Conservation (phyloP, 2,888 invertebrate genomes). For the Tetranychus truncatus region DNA sequence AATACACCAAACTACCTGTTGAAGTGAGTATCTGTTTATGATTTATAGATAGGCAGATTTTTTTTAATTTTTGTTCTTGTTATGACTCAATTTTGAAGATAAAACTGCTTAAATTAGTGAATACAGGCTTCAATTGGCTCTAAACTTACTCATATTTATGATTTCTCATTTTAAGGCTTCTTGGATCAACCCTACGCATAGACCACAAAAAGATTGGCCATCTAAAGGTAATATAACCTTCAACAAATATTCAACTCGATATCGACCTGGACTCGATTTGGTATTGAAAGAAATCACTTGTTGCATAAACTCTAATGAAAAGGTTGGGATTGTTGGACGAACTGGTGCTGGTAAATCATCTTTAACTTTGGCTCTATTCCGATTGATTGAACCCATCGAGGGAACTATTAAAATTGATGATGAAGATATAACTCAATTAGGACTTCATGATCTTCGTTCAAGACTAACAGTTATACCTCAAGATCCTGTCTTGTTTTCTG, state of each 20-base stretch:
- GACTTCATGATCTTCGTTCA: conserved; percentile 39
- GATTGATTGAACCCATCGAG: conserved; percentile 32
- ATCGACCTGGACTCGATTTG: conserved; percentile 65
- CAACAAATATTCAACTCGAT: conserved; percentile 60
- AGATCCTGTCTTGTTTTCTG: conserved; percentile 63
- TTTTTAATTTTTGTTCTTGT: no score
- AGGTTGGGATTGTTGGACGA: conserved; percentile 38
- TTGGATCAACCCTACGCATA: conserved; percentile 33
- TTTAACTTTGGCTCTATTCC: conserved; percentile 35
- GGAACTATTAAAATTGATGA: conserved; percentile 36
- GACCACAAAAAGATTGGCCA: conserved; percentile 55
- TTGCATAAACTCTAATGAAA: conserved; percentile 59
- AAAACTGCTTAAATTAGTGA: no score
- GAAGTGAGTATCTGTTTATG: conserved; percentile 21
- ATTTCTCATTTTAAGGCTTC: no score
- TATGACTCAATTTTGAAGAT: no score
- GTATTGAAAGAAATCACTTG: conserved; percentile 63
- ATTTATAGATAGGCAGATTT: no score
- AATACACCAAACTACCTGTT: conserved; percentile 18
- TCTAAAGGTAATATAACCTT: conserved; percentile 57
- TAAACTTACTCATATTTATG: no score
- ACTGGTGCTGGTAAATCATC: conserved; percentile 36
- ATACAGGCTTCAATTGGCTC: no score
- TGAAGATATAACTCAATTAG: conserved; percentile 39
- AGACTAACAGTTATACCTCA: conserved; percentile 38